These are phyloP conservation scores for Ceuthmochares aereus DNA, from an alignment of 2,113 vertebrate species.

Conservation along the genomic window DNA sequence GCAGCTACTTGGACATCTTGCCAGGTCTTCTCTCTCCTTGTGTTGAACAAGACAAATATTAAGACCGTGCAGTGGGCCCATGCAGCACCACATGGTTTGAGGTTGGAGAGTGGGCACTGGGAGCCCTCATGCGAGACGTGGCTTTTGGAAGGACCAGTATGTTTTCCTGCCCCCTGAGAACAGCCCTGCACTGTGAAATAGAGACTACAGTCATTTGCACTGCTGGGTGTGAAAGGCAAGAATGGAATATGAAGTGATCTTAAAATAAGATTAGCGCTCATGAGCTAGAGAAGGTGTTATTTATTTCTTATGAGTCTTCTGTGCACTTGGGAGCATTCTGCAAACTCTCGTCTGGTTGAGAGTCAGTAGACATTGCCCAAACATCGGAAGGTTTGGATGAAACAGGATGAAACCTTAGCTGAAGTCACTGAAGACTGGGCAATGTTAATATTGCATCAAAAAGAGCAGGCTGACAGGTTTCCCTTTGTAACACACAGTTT, in stretches of 20 bases:
- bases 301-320: background rate
- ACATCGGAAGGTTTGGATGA: background rate
- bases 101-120: background rate
- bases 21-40: background rate
- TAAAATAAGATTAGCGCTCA: background rate
- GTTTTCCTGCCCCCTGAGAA: background rate
- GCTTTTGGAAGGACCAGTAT: background rate
- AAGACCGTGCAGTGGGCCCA: background rate
- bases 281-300: background rate
- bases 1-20: background rate
- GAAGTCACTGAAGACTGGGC: background rate
- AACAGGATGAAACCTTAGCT: background rate
- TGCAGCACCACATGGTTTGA: background rate
- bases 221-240: background rate
- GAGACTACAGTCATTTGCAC: background rate
- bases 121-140: background rate
- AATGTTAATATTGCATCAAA: background rate
- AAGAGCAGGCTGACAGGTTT: background rate
- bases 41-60: background rate
- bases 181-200: background rate
- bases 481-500: background rate
- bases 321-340: background rate
- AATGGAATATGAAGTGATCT: background rate
- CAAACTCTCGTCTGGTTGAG: background rate
- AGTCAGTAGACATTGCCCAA: background rate